These are phyloP conservation scores for Mus spicilegus DNA, from an alignment of 2,113 vertebrate genomes.

Conservation along the genomic window DNA sequence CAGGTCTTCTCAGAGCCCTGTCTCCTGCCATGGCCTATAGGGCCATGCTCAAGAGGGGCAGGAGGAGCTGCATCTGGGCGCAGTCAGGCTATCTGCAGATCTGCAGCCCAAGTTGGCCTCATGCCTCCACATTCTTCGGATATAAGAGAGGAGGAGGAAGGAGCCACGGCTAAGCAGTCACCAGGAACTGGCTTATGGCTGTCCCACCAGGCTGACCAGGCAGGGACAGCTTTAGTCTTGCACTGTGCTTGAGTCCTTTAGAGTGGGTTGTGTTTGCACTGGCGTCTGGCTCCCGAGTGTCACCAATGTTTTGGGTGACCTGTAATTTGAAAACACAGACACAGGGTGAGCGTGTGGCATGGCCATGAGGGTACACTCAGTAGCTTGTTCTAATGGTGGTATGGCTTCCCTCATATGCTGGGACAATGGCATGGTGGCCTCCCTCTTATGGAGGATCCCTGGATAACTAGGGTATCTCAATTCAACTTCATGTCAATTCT, in stretches of 20 bases:
- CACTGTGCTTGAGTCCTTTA: constrained; percentile 84
- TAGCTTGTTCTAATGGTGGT: not conserved
- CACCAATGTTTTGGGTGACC: constrained; percentile 86
- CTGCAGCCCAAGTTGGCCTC: constrained; percentile 66
- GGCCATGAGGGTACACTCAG: not conserved
- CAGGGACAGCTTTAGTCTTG: constrained; percentile 85
- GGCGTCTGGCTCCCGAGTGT: constrained; percentile 81
- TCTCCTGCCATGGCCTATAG: not conserved
- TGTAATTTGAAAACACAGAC: constrained; percentile 71
- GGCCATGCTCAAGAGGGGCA: not conserved
- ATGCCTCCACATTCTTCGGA: constrained; percentile 73
- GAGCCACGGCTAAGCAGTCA: constrained; percentile 79
- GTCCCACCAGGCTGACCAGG: constrained; percentile 68
- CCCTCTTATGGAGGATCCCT: not conserved
- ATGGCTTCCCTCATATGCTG: not conserved
- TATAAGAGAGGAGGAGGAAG: constrained; percentile 65
- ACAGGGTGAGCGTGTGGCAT: constrained; percentile 27
- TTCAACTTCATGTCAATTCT: not conserved
- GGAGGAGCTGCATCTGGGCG: not conserved
- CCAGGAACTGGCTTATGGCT: constrained; percentile 81
- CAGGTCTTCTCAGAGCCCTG: not conserved
- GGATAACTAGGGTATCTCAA: too few relatives aligned
- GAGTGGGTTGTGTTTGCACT: constrained; percentile 81
- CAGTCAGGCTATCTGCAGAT: not conserved
- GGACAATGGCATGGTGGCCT: not conserved